A percentile compares a stretch with the other conserved stretches of the same genome.
Conservation (phyloP, 2,888 invertebrate species). For the Machimus rusticus region DNA sequence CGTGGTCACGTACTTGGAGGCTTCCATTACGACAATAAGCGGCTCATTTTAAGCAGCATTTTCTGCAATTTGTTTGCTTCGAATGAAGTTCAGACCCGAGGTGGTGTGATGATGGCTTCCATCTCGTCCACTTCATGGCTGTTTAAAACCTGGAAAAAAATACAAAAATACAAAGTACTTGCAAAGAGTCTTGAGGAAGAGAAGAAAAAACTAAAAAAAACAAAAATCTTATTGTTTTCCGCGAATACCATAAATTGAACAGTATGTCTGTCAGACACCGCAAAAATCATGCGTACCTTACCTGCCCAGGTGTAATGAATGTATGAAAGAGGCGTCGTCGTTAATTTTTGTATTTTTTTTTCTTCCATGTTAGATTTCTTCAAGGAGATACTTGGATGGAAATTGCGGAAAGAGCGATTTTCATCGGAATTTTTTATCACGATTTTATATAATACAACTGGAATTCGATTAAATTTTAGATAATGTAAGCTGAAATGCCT, state of each 20-base stretch:
- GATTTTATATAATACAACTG: background rate
- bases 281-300: background rate
- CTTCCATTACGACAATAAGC: background rate
- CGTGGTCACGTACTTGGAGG: conserved; percentile 13
- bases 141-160: background rate
- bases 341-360: background rate
- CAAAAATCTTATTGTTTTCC: background rate
- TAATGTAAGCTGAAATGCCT: background rate
- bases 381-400: background rate
- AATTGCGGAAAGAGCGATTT: background rate
- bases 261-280: background rate
- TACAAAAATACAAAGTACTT: background rate
- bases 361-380: background rate
- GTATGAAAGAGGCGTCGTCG: background rate
- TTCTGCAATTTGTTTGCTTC: background rate
- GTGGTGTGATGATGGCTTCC: background rate
- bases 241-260: background rate
- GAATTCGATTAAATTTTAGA: background rate
- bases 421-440: background rate
- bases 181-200: background rate
- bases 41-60: background rate
- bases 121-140: background rate
- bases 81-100: background rate
- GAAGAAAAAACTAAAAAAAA: background rate
- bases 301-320: background rate